Base-by-base conservation (phyloP, 2,113 vertebrate species). In the Hystrix brachyura region DNA sequence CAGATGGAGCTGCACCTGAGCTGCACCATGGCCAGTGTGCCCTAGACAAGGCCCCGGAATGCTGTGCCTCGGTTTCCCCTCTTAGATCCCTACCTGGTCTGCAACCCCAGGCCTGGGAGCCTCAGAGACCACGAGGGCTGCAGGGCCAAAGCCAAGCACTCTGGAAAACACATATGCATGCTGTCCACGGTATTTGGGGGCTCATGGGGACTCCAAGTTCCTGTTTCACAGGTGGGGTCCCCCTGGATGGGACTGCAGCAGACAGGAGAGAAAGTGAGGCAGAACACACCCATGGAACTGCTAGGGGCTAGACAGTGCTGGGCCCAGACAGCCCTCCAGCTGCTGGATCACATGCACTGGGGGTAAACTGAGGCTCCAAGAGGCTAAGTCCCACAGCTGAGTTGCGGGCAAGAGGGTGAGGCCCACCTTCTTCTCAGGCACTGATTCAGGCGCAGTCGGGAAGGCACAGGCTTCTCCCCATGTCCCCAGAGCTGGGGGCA, bases 381-480 rank as follows among this genome's bases (percentile, higher is more conserved):
- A 7, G 48, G 59, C 65, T 32, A 9, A 6, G 3, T 48, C 12
- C 11, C 15, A 7, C 4, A 13, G 38, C 17, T 38, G 17, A 48
- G 17, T 4, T 3, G 34, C 21, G 14, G 67, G 3, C 18, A 8
- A 5, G 55, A 2, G 17, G 19, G 43, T 0, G 6, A 34, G 27
- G 25, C 21, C 53, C 18, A 82, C 48, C 23, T 27, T 78, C 5
- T 72, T 53, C 12, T 4, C 4, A 51, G 48, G 29, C 1, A 3
- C 87, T 95, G 96, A 94, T 97, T 80, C 38, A 53, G 94, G 96
- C 85, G 94, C 48, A 7, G 1, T 17, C 0, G 1, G 51, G 13
- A 29, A 9, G 29, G 57, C 7, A 0, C 0, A 0, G 59, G 82
- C 18, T n/a, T 46, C 74, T 48, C 21, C 0, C 38, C 34, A 0